phyloP scores from a whole-genome alignment of 2,113 vertebrate species.

The Lepus europaeus region DNA sequence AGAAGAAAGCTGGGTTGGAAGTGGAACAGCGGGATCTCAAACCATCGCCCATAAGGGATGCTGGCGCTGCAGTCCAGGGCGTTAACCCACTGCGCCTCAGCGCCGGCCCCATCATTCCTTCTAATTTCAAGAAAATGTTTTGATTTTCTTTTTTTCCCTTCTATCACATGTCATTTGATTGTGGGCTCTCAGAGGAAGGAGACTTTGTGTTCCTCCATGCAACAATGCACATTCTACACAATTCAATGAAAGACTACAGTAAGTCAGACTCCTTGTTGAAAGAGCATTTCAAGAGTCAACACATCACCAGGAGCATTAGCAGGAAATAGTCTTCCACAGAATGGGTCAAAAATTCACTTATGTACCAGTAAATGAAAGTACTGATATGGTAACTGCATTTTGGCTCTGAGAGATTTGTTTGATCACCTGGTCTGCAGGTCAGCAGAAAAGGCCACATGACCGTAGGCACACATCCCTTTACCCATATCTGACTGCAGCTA shows the following conservation, averaged over 20 bases:
- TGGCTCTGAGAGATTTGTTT: background rate
- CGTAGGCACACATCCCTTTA: background rate
- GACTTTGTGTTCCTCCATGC: background rate
- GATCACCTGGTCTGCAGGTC: background rate
- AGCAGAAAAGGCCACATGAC: background rate
- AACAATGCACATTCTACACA: background rate
- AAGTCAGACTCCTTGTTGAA: background rate
- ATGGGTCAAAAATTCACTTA: background rate
- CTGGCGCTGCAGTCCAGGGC: no score
- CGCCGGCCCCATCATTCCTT: background rate
- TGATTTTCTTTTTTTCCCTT: background rate
- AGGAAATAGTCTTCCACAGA: background rate
- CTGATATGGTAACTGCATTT: background rate
- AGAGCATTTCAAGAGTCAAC: background rate
- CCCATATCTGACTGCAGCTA: background rate
- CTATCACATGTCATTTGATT: accelerated
- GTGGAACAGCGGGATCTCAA: no score
- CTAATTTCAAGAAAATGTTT: background rate
- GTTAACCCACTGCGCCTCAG: no score
- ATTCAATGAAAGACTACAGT: background rate
- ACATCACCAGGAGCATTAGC: no score
- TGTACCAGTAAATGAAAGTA: background rate
- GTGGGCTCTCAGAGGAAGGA: background rate
- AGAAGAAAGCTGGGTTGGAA: no score
- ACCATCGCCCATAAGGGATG: no score